These are phyloP conservation scores for Heterodera schachtii DNA, from an alignment of 1,140 invertebrate genomes.

Conservation along the genomic window DNA sequence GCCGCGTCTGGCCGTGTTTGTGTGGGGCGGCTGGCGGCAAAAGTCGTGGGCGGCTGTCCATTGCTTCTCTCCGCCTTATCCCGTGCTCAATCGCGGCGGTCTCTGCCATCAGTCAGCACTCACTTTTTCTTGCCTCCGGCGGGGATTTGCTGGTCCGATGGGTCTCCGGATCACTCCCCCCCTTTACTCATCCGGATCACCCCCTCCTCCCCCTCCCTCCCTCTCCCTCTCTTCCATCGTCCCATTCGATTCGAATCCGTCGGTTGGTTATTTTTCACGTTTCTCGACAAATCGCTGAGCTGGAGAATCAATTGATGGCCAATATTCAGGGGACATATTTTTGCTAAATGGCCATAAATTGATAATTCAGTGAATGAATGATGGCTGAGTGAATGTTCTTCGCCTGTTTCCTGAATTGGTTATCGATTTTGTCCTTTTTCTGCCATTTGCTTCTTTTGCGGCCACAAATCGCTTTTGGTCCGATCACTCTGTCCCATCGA, in stretches of 20 bases:
- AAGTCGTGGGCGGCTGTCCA: constrained; percentile 16
- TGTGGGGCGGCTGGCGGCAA: neutral
- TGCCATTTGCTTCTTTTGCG: neutral
- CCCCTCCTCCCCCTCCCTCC: neutral
- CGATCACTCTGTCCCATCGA: neutral
- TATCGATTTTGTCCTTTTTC: neutral
- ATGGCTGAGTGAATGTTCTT: neutral
- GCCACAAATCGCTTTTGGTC: neutral
- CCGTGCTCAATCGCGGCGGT: too few species aligned
- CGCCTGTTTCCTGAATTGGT: neutral
- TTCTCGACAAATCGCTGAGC: neutral
- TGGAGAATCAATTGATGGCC: neutral
- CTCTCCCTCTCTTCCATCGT: neutral
- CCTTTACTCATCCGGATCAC: neutral
- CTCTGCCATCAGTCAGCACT: neutral
- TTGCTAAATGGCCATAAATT: neutral
- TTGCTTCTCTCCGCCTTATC: neutral
- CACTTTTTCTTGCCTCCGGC: neutral
- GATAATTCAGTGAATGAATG: neutral
- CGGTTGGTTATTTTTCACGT: neutral
- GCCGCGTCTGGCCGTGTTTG: neutral
- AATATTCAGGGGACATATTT: neutral
- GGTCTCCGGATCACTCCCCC: neutral
- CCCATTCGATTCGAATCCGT: neutral
- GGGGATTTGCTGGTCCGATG: neutral